Conservation (phyloP, 2,797 vertebrate genomes). For the Falco cherrug region DNA sequence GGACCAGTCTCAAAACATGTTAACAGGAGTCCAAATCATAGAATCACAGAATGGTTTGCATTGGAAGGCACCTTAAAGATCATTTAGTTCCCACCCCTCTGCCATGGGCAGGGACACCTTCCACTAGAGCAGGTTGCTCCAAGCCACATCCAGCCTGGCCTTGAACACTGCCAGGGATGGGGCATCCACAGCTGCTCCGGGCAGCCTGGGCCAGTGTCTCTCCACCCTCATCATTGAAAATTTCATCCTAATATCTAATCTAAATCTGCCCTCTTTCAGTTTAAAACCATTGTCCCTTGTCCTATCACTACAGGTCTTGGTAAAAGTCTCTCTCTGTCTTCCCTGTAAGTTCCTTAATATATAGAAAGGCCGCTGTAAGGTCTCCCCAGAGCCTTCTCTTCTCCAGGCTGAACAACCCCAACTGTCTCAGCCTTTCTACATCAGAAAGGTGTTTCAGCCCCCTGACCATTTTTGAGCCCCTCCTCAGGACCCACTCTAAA, state of each 20-base stretch:
- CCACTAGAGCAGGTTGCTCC: background rate
- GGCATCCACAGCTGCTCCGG: background rate
- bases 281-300: background rate
- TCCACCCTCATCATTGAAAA: background rate
- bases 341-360: background rate
- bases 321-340: background rate
- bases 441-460: background rate
- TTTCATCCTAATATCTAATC: background rate
- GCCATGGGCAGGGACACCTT: too few relatives aligned
- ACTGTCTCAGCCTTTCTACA: background rate
- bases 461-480: background rate
- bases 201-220: background rate
- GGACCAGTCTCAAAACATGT: background rate
- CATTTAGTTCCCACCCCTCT: rapidly evolving
- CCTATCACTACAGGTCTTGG: background rate
- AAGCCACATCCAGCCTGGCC: background rate
- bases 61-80: background rate
- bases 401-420: background rate
- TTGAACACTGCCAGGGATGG: background rate
- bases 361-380: background rate
- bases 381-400: background rate
- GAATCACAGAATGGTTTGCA: background rate
- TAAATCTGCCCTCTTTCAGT: background rate
- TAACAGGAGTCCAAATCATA: background rate
- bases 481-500: too few relatives aligned